Evolutionary conservation across 1,140 invertebrate species (phyloP).

Genomic region (Cardiocondyla obscurior): DNA sequence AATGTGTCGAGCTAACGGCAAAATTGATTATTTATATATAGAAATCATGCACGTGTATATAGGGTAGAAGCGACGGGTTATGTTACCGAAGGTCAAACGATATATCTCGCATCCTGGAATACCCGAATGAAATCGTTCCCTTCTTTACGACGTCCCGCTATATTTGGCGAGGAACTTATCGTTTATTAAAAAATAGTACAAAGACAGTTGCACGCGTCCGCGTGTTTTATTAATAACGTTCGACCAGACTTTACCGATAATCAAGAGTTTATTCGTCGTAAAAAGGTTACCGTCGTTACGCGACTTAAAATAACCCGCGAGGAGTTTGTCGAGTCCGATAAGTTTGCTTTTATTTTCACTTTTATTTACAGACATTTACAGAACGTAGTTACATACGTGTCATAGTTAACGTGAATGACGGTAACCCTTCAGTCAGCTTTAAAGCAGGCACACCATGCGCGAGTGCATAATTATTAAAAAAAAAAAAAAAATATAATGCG

Average conservation of each 20-base stretch:
- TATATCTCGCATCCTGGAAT: constrained; percentile 43
- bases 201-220: constrained; percentile 43
- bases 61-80: constrained; percentile 1
- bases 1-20: neutral
- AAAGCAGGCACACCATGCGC: neutral
- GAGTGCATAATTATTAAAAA: neutral
- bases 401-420: constrained; percentile 6
- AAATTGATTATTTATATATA: constrained; percentile 24
- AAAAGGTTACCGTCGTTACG: constrained; percentile 40
- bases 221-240: constrained; percentile 50
- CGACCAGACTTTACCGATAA: constrained; percentile 51
- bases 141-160: constrained; percentile 16
- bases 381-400: constrained; percentile 1
- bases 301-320: constrained; percentile 44
- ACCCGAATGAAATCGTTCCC: constrained; percentile 23
- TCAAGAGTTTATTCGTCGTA: constrained; percentile 41
- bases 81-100: constrained; percentile 15
- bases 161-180: constrained; percentile 28
- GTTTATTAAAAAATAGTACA: constrained; percentile 51
- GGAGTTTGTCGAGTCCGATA: constrained; percentile 11
- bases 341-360: constrained; percentile 38
- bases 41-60: neutral
- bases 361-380: constrained; percentile 41
- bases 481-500: neutral
- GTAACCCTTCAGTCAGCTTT: neutral